Evolutionary conservation across 1,140 invertebrate genomes (phyloP), one percentile per base, ranked within the genome.

Genomic region (Vollenhovia emeryi): DNA sequence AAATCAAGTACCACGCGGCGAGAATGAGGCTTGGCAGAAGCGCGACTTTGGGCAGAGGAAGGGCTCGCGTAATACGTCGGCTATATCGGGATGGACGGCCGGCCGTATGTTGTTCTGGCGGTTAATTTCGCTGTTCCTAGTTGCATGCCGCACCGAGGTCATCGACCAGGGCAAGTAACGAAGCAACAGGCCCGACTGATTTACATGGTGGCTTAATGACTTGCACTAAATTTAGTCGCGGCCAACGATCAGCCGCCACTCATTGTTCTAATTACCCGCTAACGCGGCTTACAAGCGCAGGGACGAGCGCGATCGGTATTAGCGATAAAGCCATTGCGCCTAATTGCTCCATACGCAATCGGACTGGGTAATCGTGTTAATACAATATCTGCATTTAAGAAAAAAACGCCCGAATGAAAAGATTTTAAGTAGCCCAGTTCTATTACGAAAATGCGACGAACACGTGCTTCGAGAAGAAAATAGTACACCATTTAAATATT

Each of bases 81-180:
- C 88, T 90, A 90, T 89, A 90, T 90, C 85, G 75, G 88, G 88
- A 78, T 69, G 75, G 40, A 82, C 55, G 87, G 24, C 8, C 75
- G 33, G 21, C 57, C 52, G 68, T 62, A 55, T 78, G 88, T 90
- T 90, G 89, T 90, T 90, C 89, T 87, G 86, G 80, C 75, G 86
- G 80, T 83, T 82, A 86, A 83, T 59, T 76, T 84, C 68, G 87
- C 48, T 59, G 87, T 68, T 78, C 88, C 85, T 90, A 86, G 88
- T 89, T 86, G 76, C 76, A 45, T 55, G 76, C 30, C 43, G 40
- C 73, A 36, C 30, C 55, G 50, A 40, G 88, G 88, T 84, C 88
- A 59, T 87, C 73, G 88, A 84, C 88, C 87, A 13, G 30, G 36
- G 33, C 76, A 27, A 60, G 27, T 60, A 83, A 75, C 80, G 55